Evolutionary conservation across 1,140 invertebrate genomes (phyloP).

Genomic region (Drosophila truncata): DNA sequence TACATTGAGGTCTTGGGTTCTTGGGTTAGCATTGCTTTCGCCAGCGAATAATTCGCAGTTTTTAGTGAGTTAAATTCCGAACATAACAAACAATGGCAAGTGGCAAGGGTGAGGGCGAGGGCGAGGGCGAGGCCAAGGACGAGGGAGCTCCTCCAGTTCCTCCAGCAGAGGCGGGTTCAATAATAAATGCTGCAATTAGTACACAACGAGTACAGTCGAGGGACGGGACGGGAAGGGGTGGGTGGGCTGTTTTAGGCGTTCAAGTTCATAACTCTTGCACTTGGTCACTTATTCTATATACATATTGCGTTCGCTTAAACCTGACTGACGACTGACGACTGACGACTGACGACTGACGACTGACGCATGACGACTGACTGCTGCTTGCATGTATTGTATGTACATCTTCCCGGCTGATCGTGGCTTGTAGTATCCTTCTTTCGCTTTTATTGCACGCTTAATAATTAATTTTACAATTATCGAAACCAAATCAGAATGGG

Average conservation of each 20-base stretch:
- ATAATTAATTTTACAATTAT: conserved; percentile 44
- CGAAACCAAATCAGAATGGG: conserved; percentile 14
- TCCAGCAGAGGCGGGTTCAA: conserved; percentile 1
- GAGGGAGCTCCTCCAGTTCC: neutral
- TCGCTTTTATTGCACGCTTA: conserved; percentile 53
- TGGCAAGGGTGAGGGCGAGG: neutral
- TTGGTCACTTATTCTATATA: conserved; percentile 32
- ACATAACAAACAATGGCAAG: conserved; percentile 17
- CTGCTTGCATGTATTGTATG: conserved; percentile 27
- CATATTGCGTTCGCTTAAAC: conserved; percentile 35
- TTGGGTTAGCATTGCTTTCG: conserved; percentile 14
- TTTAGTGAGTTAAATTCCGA: conserved; percentile 40
- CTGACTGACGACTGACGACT: conserved; percentile 18
- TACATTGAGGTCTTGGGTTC: conserved; percentile 5
- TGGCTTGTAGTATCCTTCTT: conserved; percentile 6
- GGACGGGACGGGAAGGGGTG: neutral
- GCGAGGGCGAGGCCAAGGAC: neutral
- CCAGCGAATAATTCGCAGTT: conserved; percentile 14
- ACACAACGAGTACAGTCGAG: conserved; percentile 21
- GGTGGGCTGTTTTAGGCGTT: neutral
- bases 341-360: neutral
- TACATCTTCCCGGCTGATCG: conserved; percentile 24
- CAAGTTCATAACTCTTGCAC: conserved; percentile 8
- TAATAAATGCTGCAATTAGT: conserved; percentile 48
- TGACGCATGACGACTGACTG: neutral